These are phyloP conservation scores for Cyclargus thomasi DNA, from an alignment of 1,140 invertebrate genomes.

Conservation along the genomic window DNA sequence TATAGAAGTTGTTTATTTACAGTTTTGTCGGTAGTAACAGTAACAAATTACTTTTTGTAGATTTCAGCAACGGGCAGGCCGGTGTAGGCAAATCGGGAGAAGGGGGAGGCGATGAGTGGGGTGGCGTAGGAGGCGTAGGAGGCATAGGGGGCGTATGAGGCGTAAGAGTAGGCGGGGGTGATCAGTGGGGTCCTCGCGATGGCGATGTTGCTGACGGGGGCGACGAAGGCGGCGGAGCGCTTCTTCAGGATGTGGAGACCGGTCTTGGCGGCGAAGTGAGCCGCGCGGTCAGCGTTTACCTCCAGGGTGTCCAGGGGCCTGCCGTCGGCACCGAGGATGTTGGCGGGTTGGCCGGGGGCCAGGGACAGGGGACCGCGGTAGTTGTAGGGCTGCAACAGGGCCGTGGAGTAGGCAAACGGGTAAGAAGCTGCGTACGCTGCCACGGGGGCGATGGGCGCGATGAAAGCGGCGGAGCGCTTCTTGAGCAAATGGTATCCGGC, in stretches of 20 bases:
- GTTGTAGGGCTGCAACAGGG: slow-evolving; percentile 41
- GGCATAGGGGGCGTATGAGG: background rate
- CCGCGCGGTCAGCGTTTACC: slow-evolving; percentile 66
- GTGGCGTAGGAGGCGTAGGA: background rate
- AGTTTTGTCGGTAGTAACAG: slow-evolving; percentile 17
- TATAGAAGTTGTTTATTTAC: slow-evolving; percentile 35
- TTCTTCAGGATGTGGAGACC: slow-evolving; percentile 54
- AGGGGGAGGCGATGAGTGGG: slow-evolving; percentile 19
- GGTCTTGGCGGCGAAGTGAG: slow-evolving; percentile 48
- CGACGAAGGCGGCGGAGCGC: slow-evolving; percentile 35
- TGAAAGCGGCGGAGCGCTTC: slow-evolving; percentile 37
- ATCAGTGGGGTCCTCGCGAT: slow-evolving; percentile 35
- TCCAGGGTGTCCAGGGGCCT: slow-evolving; percentile 60
- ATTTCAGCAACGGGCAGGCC: too few species aligned
- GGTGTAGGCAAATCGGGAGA: too few species aligned
- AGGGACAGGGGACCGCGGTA: slow-evolving; percentile 57
- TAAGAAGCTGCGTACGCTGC: slow-evolving; percentile 23
- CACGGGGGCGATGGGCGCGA: slow-evolving; percentile 32
- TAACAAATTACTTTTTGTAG: background rate
- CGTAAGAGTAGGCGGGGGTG: slow-evolving; percentile 26
- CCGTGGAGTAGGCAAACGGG: slow-evolving; percentile 35
- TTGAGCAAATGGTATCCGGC: slow-evolving; percentile 18
- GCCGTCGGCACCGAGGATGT: slow-evolving; percentile 48
- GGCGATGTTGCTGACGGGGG: slow-evolving; percentile 23
- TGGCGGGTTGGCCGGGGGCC: slow-evolving; percentile 57